A percentile compares a stretch with the other conserved stretches of the same genome.
These are phyloP conservation scores for Drosophila sordidapex DNA, from an alignment of 2,888 invertebrate species.

Conservation along the genomic window DNA sequence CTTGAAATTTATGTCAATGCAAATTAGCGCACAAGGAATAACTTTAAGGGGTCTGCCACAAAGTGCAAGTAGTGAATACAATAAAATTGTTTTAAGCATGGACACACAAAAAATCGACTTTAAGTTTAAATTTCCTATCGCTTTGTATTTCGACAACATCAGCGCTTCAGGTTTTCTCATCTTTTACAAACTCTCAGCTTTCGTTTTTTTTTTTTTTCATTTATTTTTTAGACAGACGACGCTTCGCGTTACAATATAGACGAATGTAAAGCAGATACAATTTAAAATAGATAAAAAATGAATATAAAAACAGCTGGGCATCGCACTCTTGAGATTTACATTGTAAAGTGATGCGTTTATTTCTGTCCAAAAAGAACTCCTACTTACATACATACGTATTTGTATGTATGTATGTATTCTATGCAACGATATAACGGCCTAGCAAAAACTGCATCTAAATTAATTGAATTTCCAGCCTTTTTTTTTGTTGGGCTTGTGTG, in stretches of 20 bases:
- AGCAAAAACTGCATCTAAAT: slow-evolving; percentile 78
- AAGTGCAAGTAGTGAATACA: background rate
- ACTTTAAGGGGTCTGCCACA: background rate
- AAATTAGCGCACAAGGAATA: background rate
- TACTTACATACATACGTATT: background rate
- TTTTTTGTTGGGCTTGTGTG: slow-evolving; percentile 30
- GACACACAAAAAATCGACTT: background rate
- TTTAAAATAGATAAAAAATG: slow-evolving; percentile 35
- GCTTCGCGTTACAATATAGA: slow-evolving; percentile 56
- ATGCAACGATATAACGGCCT: slow-evolving; percentile 23
- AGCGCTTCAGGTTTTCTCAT: background rate
- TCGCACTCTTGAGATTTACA: slow-evolving; percentile 80
- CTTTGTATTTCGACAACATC: slow-evolving; percentile 8
- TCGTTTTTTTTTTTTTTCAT: slow-evolving; percentile 6
- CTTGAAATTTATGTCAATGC: slow-evolving; percentile 25
- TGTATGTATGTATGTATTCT: slow-evolving; percentile 12
- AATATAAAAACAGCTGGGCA: slow-evolving; percentile 50
- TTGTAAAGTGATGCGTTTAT: slow-evolving; percentile 74
- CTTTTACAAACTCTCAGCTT: slow-evolving; percentile 12
- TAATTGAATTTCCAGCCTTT: slow-evolving; percentile 73
- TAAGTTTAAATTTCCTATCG: background rate
- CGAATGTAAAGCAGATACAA: slow-evolving; percentile 63
- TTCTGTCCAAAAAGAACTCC: slow-evolving; percentile 4
- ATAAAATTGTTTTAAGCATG: background rate
- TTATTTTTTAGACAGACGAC: slow-evolving; percentile 21